Percentiles rank a stretch among this genome's conserved stretches.
phyloP scores from a whole-genome alignment of 2,888 invertebrate species.

The Eudemis profundana region DNA sequence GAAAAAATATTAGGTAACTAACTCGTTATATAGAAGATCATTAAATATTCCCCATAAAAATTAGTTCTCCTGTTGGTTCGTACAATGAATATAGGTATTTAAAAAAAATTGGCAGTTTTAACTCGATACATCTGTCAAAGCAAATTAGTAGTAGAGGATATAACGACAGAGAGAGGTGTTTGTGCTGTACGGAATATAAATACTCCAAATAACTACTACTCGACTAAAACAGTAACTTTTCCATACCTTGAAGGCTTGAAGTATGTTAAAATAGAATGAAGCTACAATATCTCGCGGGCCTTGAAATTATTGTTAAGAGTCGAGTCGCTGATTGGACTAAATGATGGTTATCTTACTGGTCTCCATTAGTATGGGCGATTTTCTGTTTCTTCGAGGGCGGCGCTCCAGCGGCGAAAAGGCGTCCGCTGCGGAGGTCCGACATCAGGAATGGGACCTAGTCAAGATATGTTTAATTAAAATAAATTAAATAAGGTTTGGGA shows the following conservation, averaged over 20 bases:
- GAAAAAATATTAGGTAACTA: too few relatives aligned
- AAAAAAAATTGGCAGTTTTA: constrained; percentile 10
- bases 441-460: constrained; percentile 69
- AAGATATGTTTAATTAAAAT: too few relatives aligned
- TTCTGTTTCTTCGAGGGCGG: constrained; percentile 72
- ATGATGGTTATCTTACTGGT: constrained; percentile 56
- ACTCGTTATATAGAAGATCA: background rate
- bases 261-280: background rate
- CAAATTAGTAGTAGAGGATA: background rate
- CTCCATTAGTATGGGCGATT: constrained; percentile 67
- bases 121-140: constrained; percentile 4
- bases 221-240: background rate
- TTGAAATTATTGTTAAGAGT: background rate
- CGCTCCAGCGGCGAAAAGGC: constrained; percentile 62
- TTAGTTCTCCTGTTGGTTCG: background rate
- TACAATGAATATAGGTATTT: background rate
- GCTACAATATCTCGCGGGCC: too few relatives aligned
- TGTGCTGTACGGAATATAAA: constrained; percentile 27
- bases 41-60: background rate
- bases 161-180: constrained; percentile 28
- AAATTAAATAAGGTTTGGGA: too few relatives aligned
- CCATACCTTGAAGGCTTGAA: too few relatives aligned
- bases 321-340: background rate
- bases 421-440: constrained; percentile 69
- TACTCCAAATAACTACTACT: background rate